These are phyloP conservation scores for Trachelus troglodyta DNA, from an alignment of 2,888 invertebrate species.

Conservation along the genomic window DNA sequence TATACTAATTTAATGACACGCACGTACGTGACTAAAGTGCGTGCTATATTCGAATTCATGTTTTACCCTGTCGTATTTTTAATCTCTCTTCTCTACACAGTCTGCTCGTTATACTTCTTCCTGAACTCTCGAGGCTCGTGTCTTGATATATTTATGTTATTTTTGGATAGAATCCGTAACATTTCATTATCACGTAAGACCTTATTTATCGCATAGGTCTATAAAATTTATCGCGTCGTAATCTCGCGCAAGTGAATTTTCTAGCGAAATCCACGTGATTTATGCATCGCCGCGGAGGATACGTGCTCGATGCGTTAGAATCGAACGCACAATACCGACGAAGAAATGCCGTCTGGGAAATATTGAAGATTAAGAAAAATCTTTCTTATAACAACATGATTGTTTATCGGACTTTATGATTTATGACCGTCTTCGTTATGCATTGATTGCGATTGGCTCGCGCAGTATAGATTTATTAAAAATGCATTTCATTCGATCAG, in stretches of 20 bases:
- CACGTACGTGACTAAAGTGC: neutral
- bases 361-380: neutral
- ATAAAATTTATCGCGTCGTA: neutral
- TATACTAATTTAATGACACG: neutral
- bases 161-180: neutral
- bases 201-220: neutral
- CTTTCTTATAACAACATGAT: neutral
- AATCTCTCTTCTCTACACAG: neutral
- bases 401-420: neutral
- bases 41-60: neutral
- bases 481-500: too few relatives aligned
- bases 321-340: neutral
- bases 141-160: neutral
- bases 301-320: neutral
- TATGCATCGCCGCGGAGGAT: neutral
- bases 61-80: neutral
- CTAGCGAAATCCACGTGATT: neutral
- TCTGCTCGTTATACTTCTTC: neutral
- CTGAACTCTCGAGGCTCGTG: neutral
- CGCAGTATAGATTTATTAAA: too few relatives aligned
- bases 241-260: neutral
- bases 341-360: neutral
- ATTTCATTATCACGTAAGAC: neutral
- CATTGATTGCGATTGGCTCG: neutral
- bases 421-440: neutral